Conservation (phyloP, 2,888 invertebrate species). For the Heterodera filipjevi region DNA sequence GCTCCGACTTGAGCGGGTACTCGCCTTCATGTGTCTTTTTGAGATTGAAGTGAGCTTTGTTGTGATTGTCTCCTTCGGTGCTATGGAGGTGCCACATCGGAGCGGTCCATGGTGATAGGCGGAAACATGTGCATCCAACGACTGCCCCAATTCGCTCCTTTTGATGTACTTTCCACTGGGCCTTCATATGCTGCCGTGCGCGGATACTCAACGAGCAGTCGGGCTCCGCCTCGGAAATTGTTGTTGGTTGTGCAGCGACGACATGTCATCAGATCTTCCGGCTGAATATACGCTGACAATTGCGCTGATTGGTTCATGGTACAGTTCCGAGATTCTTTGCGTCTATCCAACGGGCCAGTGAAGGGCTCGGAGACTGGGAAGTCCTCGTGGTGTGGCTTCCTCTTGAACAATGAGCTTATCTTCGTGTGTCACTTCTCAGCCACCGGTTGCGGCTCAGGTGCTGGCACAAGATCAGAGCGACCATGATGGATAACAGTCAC, state of each 20-base stretch:
- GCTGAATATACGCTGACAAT: slow-evolving; percentile 43
- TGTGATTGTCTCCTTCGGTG: slow-evolving; percentile 33
- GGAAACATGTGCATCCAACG: slow-evolving; percentile 44
- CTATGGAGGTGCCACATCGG: slow-evolving; percentile 19
- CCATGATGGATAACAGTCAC: slow-evolving; percentile 42
- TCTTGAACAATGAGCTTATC: slow-evolving; percentile 16
- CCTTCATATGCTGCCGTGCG: slow-evolving; percentile 42
- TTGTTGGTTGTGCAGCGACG: slow-evolving; percentile 7
- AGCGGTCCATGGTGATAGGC: slow-evolving; percentile 42
- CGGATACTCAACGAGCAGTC: slow-evolving; percentile 44
- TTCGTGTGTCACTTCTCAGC: slow-evolving; percentile 5
- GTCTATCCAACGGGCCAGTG: slow-evolving; percentile 24
- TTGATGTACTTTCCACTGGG: slow-evolving; percentile 31
- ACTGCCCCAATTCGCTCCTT: slow-evolving; percentile 33
- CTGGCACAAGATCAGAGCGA: slow-evolving; percentile 37
- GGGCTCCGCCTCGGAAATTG: not conserved
- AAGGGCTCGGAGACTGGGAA: slow-evolving; percentile 45
- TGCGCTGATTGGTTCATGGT: slow-evolving; percentile 10
- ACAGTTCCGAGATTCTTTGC: not conserved
- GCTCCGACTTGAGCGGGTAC: slow-evolving; percentile 27
- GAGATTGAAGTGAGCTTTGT: slow-evolving; percentile 32
- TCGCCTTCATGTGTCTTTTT: slow-evolving; percentile 18
- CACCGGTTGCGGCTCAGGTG: slow-evolving; percentile 8
- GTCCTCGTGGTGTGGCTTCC: slow-evolving; percentile 28
- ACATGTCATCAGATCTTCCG: slow-evolving; percentile 39